A percentile compares a stretch with the other conserved stretches of the same genome.
Evolutionary conservation across 2,797 vertebrate species (phyloP).

Genomic region (Loriculus beryllinus): DNA sequence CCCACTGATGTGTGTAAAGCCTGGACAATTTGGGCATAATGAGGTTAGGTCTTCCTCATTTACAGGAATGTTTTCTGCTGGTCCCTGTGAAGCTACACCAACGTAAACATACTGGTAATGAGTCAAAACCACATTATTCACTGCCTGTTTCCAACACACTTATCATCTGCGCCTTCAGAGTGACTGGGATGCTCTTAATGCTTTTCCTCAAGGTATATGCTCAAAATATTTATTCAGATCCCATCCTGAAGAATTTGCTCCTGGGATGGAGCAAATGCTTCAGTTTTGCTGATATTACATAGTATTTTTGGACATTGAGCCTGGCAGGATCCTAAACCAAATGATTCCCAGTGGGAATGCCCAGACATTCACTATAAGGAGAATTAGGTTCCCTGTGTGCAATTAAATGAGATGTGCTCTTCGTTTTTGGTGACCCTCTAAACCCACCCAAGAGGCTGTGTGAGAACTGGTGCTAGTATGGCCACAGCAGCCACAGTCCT

Average conservation of each 20-base stretch:
- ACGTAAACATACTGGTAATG: neutral
- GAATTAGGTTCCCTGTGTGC: neutral
- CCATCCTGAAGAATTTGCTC: neutral
- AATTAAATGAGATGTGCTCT: neutral
- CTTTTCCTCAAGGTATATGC: neutral
- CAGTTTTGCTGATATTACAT: neutral
- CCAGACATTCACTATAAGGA: neutral
- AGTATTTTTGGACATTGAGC: neutral
- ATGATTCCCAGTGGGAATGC: neutral
- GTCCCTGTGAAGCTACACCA: neutral
- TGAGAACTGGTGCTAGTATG: rapidly evolving
- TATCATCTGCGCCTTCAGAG: neutral
- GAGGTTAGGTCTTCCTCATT: neutral
- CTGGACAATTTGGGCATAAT: neutral
- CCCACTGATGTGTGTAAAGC: neutral
- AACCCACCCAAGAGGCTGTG: neutral
- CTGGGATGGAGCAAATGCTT: neutral
- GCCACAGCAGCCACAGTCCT: rapidly evolving
- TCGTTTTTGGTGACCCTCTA: neutral
- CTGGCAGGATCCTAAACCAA: neutral
- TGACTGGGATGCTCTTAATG: neutral
- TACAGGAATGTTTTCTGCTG: neutral
- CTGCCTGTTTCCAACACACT: neutral
- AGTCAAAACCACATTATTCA: neutral
- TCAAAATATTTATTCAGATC: neutral